Evolutionary conservation across 2,888 invertebrate genomes (phyloP).

Genomic region (Dromius quadrimaculatus): DNA sequence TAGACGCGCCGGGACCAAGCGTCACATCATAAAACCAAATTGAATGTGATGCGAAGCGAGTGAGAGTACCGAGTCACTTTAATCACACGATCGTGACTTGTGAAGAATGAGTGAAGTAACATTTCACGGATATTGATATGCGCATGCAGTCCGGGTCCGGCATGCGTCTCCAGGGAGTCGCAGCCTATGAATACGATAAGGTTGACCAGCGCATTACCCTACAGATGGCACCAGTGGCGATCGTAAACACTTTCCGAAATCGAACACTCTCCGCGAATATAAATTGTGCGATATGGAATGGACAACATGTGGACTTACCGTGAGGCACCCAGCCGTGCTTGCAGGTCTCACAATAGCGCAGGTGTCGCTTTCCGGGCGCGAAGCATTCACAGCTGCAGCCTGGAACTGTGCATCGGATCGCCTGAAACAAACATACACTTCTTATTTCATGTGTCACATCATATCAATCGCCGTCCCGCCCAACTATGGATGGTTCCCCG

Average conservation of each 20-base stretch:
- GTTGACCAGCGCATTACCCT: slow-evolving; percentile 65
- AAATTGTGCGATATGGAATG: slow-evolving; percentile 59
- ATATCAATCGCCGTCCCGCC: not conserved
- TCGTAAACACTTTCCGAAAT: slow-evolving; percentile 62
- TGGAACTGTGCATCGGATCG: slow-evolving; percentile 75
- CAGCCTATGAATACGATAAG: slow-evolving; percentile 46
- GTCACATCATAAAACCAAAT: slow-evolving; percentile 51
- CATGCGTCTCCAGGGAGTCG: slow-evolving; percentile 38
- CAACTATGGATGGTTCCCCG: slow-evolving; percentile 34
- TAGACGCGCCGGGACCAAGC: slow-evolving; percentile 31
- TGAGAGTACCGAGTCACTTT: slow-evolving; percentile 22
- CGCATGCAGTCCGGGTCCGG: not conserved
- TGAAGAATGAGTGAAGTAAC: too few species aligned
- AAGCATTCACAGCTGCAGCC: slow-evolving; percentile 78
- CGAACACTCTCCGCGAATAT: slow-evolving; percentile 61
- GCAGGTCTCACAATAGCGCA: slow-evolving; percentile 78
- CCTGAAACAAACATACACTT: slow-evolving; percentile 66
- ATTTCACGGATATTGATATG: slow-evolving; percentile 10
- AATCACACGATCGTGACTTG: too few species aligned
- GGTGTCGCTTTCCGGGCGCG: slow-evolving; percentile 75
- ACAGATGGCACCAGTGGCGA: slow-evolving; percentile 66
- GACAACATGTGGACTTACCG: slow-evolving; percentile 69
- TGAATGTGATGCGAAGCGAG: slow-evolving; percentile 35
- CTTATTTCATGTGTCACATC: too few species aligned
- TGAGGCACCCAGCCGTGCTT: slow-evolving; percentile 82